These are phyloP conservation scores for Leptoteleia sp. DNA, from an alignment of 1,140 invertebrate species.

Conservation along the genomic window DNA sequence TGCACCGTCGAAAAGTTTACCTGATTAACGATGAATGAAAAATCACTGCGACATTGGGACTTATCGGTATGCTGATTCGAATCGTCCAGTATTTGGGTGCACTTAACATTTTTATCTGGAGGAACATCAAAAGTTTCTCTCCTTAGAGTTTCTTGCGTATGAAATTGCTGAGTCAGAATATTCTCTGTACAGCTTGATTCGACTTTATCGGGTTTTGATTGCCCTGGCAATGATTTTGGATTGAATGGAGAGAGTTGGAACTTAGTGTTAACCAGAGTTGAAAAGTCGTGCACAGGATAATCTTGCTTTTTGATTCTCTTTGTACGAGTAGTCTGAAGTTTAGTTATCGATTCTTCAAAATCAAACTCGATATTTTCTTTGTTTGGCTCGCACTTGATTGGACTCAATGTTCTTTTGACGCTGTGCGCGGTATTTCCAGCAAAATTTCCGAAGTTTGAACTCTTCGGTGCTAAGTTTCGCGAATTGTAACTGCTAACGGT, in stretches of 20 bases:
- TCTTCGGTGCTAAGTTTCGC: background rate
- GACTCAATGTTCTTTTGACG: constrained; percentile 48
- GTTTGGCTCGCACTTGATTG: constrained; percentile 4
- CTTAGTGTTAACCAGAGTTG: constrained; percentile 40
- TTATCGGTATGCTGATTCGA: background rate
- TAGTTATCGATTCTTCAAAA: constrained; percentile 17
- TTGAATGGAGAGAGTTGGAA: constrained; percentile 40
- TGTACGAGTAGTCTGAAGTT: constrained; percentile 5
- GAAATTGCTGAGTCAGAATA: constrained; percentile 11
- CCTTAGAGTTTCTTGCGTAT: constrained; percentile 48
- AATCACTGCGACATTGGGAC: constrained; percentile 49
- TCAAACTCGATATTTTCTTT: constrained; percentile 61
- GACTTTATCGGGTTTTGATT: background rate
- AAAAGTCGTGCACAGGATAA: constrained; percentile 37
- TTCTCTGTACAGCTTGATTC: constrained; percentile 5
- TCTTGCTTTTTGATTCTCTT: constrained; percentile 40
- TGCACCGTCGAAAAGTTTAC: constrained; percentile 67
- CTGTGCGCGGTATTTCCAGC: background rate
- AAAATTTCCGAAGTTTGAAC: background rate
- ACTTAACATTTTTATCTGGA: background rate
- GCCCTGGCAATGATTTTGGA: background rate
- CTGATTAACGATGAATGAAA: constrained; percentile 73
- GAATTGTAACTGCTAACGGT: constrained; percentile 40
- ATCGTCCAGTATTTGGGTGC: constrained; percentile 10
- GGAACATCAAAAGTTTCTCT: constrained; percentile 70